Evolutionary conservation across 2,113 vertebrate species (phyloP).

Genomic region (Callipepla californica): DNA sequence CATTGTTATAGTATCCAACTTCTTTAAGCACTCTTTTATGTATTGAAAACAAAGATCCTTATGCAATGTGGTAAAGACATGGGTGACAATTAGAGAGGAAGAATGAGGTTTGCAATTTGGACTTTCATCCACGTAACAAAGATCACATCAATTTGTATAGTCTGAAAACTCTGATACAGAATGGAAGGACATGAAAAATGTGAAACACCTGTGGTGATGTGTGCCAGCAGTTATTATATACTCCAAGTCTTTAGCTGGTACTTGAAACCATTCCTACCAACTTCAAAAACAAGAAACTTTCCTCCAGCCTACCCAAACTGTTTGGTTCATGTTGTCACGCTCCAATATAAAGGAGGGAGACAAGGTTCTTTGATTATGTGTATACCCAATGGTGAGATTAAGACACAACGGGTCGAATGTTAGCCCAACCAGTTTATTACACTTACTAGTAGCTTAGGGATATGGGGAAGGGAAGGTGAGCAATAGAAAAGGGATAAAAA

Average conservation of each 20-base stretch:
- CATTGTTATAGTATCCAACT: not conserved
- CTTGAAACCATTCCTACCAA: slow-evolving; percentile 24
- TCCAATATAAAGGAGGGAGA: too few relatives aligned
- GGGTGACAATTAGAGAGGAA: not conserved
- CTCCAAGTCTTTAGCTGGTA: not conserved
- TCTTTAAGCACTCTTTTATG: not conserved
- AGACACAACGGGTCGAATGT: too few relatives aligned
- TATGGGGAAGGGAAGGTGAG: too few relatives aligned
- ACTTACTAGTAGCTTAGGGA: too few relatives aligned
- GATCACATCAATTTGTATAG: not conserved
- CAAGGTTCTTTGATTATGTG: too few relatives aligned
- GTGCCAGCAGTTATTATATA: not conserved
- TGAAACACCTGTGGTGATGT: slow-evolving; percentile 2
- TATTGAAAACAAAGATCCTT: not conserved
- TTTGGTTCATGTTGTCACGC: not conserved
- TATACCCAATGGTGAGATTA: too few relatives aligned
- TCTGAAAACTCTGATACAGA: not conserved
- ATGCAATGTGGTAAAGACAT: not conserved
- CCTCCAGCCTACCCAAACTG: not conserved
- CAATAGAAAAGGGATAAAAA: too few relatives aligned
- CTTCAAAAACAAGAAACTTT: slow-evolving; percentile 10
- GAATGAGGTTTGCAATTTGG: not conserved
- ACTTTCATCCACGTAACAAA: not conserved
- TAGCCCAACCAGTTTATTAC: too few relatives aligned
- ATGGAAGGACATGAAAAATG: not conserved